Evolutionary conservation across 2,797 vertebrate genomes (phyloP), one percentile per base, ranked within the genome.

Genomic region (Parauchenoglanis punctatus): DNA sequence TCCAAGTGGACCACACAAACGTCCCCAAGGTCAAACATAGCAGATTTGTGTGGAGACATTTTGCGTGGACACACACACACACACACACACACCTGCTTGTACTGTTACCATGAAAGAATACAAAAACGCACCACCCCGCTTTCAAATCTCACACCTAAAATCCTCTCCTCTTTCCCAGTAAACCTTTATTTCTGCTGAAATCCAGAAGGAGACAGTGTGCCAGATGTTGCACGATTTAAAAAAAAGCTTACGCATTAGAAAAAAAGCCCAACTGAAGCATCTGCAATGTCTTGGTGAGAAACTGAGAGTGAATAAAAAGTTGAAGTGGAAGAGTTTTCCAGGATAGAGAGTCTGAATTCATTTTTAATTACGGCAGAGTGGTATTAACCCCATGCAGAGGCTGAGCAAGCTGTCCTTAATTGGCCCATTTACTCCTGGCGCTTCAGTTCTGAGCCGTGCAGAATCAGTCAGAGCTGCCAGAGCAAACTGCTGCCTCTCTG

Each of bases 301-400:
- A 75, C 28, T 63, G 76, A 78, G 81, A 81, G 31, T 56, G 63
- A 89, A 91, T 92, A 92, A 92, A 94, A 92, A 91, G 90, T 88
- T 87, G 91, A 93, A 94, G 91, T 93, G 94, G 94, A 95, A 95
- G 94, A 95, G 95, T 95, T 96, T 95, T 96, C 94, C 93, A 93
- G 94, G 93, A 76, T 31, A 77, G 84, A 88, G 49, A 67, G 95
- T 93, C 95, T 93, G 95, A 95, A 96, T 96, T 96, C 95, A 96
- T 96, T 96, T 95, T 96, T 96, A 96, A 96, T 96, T 95, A 96
- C 91, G 93, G 90, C 93, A 92, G 94, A 91, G 23, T 86, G 93
- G 94, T 95, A 96, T 96, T 96, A 96, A 95, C 96, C 95, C 94
- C 96, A 96, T 95, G 95, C 94, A 91, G 95, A 90, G 96, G 89